phyloP scores from a whole-genome alignment of 1,140 invertebrate species.

The Vollenhovia emeryi region DNA sequence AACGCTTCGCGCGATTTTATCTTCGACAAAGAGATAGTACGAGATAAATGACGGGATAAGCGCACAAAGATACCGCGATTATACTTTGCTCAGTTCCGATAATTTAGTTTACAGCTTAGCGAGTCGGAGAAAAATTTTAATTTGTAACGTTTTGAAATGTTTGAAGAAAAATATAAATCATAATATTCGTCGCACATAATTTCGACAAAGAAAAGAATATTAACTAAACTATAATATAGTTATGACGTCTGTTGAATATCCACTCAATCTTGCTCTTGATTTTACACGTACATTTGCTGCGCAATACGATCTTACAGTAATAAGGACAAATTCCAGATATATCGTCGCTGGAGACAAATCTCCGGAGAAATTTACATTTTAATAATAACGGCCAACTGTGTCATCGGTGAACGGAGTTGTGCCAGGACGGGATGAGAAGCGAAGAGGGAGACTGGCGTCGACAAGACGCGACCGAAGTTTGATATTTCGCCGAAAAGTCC shows the following conservation, averaged over 20 bases:
- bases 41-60: conserved; percentile 34
- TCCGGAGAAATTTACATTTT: conserved; percentile 74
- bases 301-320: conserved; percentile 35
- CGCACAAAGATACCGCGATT: conserved; percentile 21
- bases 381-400: conserved; percentile 69
- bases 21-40: background rate
- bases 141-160: conserved; percentile 4
- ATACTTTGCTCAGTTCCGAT: background rate
- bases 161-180: background rate
- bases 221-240: background rate
- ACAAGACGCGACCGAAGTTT: conserved; percentile 79
- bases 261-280: background rate
- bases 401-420: conserved; percentile 35
- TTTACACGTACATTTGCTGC: background rate
- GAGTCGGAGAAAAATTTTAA: background rate
- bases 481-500: conserved; percentile 84
- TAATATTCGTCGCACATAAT: background rate
- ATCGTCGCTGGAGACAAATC: conserved; percentile 56
- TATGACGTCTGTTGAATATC: background rate
- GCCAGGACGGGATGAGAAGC: background rate
- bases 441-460: conserved; percentile 58
- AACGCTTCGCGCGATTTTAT: conserved; percentile 9
- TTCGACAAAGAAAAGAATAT: background rate
- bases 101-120: background rate
- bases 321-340: conserved; percentile 52